Evolutionary conservation across 1,140 invertebrate species (phyloP).

Genomic region (Bombus confusus): DNA sequence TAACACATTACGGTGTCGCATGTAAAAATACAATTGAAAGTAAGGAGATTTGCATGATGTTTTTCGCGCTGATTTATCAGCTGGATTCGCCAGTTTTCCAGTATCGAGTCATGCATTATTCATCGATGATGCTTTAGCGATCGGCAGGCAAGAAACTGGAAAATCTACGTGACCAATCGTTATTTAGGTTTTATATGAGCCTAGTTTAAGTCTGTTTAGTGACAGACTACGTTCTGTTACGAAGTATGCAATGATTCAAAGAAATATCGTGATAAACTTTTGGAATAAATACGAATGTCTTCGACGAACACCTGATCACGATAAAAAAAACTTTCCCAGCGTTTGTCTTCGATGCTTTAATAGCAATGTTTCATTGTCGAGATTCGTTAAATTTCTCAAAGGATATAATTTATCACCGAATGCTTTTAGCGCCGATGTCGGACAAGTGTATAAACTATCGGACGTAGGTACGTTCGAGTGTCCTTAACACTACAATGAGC

Average conservation of each 20-base stretch:
- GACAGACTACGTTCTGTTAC: too few species aligned
- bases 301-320: neutral
- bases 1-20: too few species aligned
- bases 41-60: too few species aligned
- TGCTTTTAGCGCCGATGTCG: conserved; percentile 9
- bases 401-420: neutral
- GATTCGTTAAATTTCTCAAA: neutral
- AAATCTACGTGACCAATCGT: neutral
- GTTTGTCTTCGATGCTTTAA: neutral
- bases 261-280: neutral
- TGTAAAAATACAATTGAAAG: too few species aligned
- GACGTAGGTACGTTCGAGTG: too few species aligned
- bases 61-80: too few species aligned
- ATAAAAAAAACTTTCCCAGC: neutral
- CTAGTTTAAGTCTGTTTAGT: too few species aligned
- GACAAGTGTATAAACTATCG: neutral
- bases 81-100: too few species aligned
- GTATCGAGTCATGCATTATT: too few species aligned
- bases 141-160: neutral
- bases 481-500: too few species aligned
- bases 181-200: neutral
- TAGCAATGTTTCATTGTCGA: neutral
- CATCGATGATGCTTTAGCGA: neutral
- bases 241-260: neutral
- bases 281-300: too few species aligned